Evolutionary conservation across 2,888 invertebrate species (phyloP), one percentile per base, ranked within the genome.

Genomic region (Dasysyrphus tricinctus): DNA sequence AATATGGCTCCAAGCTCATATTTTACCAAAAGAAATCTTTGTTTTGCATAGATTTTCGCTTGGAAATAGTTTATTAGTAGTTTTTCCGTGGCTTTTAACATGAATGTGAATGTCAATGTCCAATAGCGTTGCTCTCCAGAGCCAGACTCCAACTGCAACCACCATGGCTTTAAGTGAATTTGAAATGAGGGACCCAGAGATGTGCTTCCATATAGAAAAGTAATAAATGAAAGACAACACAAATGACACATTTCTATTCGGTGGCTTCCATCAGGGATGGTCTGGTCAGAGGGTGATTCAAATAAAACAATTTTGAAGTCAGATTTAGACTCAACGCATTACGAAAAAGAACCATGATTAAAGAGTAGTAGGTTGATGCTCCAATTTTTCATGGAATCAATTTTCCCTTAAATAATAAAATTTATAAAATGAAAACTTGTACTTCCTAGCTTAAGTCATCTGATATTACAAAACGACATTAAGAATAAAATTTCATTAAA

Each of bases 201-300:
- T 59, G 32, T 34, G 72, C 70, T 47, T 56, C 69, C 14, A 49
- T 67, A 67, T 67, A 37, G 73, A 24, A 34, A 74, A 61, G 74
- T 59, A 76, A 84, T 75, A 84, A 83, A 80, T 70, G 75, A 56
- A 76, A 80, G 59, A 72, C 78, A 79, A 80, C 65, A 51, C 80
- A 84, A 75, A 84, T 76, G 80, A 80, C 84, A 85, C 84, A 80
- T 85, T 80, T 85, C 80, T 80, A 76, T 80, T 80, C 80, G 75
- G 47, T 63, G 65, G 24, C 24, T 24, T 65, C 56, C 72, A 72
- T 80, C 74, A 56, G 51, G 65, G 42, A 12, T 74, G 67, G 5
- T 19, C 39, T 54, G 12, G 47, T 2, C 34, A 70, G 32, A 57
- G 57, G 16, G 16, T 56, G 56, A 1, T n/a, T 56, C 56, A n/a